phyloP scores from a whole-genome alignment of 2,113 vertebrate species.

The Oryzias celebensis region DNA sequence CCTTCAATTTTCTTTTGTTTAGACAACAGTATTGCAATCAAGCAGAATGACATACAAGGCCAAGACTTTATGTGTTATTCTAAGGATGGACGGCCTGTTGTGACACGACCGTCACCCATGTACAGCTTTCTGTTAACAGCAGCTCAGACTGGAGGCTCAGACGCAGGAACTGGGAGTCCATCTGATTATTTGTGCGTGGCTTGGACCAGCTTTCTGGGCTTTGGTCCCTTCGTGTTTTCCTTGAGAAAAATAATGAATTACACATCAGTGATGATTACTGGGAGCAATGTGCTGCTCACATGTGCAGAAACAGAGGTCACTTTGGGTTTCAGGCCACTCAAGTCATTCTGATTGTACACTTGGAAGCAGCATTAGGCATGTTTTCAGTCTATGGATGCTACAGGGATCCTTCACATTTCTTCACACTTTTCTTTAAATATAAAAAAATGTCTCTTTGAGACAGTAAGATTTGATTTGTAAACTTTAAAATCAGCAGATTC shows the following conservation, averaged over 20 bases:
- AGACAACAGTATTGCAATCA: slow-evolving; percentile 4
- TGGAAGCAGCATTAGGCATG: not conserved
- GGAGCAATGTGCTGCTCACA: not conserved
- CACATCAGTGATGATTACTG: not conserved
- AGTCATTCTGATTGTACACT: not conserved
- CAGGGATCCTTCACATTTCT: not conserved
- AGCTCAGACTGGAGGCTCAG: not conserved
- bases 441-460: not conserved
- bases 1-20: not conserved
- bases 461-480: slow-evolving; percentile 2
- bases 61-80: not conserved
- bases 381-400: no score
- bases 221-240: not conserved
- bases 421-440: no score
- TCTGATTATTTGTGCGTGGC: not conserved
- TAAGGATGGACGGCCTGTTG: not conserved
- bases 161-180: not conserved
- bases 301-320: not conserved
- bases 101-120: not conserved
- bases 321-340: not conserved
- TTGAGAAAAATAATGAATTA: not conserved
- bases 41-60: not conserved
- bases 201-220: not conserved
- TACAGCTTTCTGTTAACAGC: not conserved
- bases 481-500: slow-evolving; percentile 4